A percentile compares a stretch with the other conserved stretches of the same genome.
Conservation (phyloP, 2,888 invertebrate genomes). For the Megaustenia siamemsis region DNA sequence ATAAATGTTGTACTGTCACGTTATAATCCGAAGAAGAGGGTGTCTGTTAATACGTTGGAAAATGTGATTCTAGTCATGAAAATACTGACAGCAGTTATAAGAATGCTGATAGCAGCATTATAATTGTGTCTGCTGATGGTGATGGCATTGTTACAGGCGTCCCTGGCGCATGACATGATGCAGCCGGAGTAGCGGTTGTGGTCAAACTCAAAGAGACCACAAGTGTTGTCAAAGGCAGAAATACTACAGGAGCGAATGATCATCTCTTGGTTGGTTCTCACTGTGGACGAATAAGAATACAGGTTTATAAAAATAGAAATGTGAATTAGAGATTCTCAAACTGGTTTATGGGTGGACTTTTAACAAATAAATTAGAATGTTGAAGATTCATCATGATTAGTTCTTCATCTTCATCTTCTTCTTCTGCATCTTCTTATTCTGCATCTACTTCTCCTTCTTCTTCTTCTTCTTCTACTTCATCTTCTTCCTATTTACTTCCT, state of each 20-base stretch:
- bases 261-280: constrained; percentile 78
- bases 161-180: constrained; percentile 81
- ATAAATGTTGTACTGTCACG: neutral
- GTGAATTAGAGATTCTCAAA: no score
- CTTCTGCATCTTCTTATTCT: no score
- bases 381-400: neutral
- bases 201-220: constrained; percentile 82
- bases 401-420: no score
- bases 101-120: neutral
- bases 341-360: no score
- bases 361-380: neutral
- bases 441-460: no score
- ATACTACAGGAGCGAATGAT: constrained; percentile 82
- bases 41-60: neutral
- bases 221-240: constrained; percentile 82
- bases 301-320: no score
- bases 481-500: no score
- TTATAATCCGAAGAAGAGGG: neutral
- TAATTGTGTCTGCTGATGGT: neutral
- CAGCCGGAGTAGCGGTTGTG: constrained; percentile 81
- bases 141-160: constrained; percentile 81
- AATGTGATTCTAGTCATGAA: neutral
- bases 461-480: no score
- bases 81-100: neutral
- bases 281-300: constrained; percentile 64